Percentiles rank a stretch among this genome's conserved stretches.
Evolutionary conservation across 2,888 invertebrate species (phyloP).

Genomic region (Sabellastarte sp.): DNA sequence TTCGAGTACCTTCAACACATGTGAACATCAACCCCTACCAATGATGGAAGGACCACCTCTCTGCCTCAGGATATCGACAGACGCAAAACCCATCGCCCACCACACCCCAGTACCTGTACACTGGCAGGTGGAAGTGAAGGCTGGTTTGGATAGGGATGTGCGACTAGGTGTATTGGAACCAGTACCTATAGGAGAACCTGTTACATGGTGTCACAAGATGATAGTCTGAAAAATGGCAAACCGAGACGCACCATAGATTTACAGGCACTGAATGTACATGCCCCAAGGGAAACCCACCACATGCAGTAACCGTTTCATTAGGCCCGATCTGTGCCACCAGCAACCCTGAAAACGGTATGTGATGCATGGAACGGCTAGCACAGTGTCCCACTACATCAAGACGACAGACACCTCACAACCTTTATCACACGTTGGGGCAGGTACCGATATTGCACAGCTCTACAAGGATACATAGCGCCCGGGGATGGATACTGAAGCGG

Average conservation of each 20-base stretch:
- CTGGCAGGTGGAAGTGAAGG: slow-evolving; percentile 22
- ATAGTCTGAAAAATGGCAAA: slow-evolving; percentile 30
- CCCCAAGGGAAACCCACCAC: no score
- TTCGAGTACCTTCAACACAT: no score
- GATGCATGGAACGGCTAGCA: no score
- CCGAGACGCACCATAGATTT: slow-evolving; percentile 35
- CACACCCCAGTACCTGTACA: no score
- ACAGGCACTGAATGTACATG: no score
- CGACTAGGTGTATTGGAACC: slow-evolving; percentile 22
- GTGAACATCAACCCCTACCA: no score
- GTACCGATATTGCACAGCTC: no score
- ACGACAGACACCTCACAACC: no score
- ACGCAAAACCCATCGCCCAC: slow-evolving; percentile 20
- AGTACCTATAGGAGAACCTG: slow-evolving; percentile 15
- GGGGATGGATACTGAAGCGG: slow-evolving; percentile 11
- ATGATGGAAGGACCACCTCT: not conserved
- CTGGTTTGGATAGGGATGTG: no score
- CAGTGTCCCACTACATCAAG: no score
- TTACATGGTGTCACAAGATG: no score
- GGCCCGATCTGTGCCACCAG: slow-evolving; percentile 29
- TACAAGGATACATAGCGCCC: slow-evolving; percentile 24
- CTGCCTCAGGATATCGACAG: slow-evolving; percentile 3
- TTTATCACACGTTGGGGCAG: no score
- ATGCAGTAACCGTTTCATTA: slow-evolving; percentile 34
- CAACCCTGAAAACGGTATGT: slow-evolving; percentile 30